Base-by-base conservation (phyloP, 2,113 vertebrate genomes). In the Panthera uncia region DNA sequence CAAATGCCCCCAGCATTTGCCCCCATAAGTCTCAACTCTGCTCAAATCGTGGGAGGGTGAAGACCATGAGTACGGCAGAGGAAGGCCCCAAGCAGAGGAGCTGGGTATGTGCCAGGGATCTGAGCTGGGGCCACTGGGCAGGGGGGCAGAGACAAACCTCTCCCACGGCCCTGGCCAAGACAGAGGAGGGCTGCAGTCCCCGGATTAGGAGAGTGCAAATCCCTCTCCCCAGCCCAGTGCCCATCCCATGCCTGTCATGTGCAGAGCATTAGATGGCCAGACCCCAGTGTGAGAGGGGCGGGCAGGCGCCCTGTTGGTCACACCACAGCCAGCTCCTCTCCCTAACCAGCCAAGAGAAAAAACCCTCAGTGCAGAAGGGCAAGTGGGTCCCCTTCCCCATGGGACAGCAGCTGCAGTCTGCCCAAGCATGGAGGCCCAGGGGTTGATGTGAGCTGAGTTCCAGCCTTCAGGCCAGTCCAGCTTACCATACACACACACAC, bases 171-270 rank as follows among this genome's bases (percentile, higher is more conserved):
- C 91, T 89, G 78, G 97, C 96, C 91, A 97, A 97, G 95, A 91
- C 65, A 61, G 29, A 38, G 95, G 79, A 78, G 74, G 97, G 92
- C 68, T 38, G 45, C 52, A 71, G 71, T 71, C 84, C 96, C 52
- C 0, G 5, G 97, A 96, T 97, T 98, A 97, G 78, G 48, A 89
- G 52, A 55, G 63, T n/a, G 14, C 93, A 96, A 97, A 98, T 97
- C 93, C 96, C 85, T 96, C 65, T 97, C 84, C 79, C 93, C 50
- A 86, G 85, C 41, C 71, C 48, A 81, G 91, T 16, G 74, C 61
- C 61, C 83, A 92, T 80, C 96, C 57, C 92, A 65, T 96, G 98
- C 83, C 92, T 94, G 55, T 97, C 97, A 98, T 97, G 97, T 97
- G 96, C 79, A 81, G 84, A 68, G 95, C 38, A 96, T 97, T 96